Evolutionary conservation across 2,797 vertebrate genomes (phyloP).

Genomic region (Acomys russatus): DNA sequence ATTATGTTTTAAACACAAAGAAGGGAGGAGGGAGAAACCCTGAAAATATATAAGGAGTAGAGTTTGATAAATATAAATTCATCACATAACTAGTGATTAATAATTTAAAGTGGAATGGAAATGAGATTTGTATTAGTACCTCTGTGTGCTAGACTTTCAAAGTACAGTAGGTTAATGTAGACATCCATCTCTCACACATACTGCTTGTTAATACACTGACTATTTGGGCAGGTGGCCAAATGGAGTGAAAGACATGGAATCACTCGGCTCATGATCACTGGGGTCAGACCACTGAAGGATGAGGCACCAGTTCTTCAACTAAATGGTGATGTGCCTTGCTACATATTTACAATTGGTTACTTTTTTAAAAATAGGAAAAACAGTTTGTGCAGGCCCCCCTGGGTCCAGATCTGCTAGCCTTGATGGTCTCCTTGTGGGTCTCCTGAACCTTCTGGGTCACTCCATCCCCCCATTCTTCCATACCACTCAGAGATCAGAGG

Average conservation of each 20-base stretch:
- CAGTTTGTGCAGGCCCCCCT: too few species aligned
- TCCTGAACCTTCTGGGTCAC: too few species aligned
- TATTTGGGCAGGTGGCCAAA: neutral
- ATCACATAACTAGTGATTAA: constrained; percentile 50
- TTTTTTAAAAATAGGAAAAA: neutral
- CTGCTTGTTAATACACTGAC: neutral
- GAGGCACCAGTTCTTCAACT: neutral
- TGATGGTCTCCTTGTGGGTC: too few species aligned
- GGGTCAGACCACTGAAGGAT: neutral
- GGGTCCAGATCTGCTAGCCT: too few species aligned
- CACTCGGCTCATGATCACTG: neutral
- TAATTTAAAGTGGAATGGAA: constrained; percentile 62
- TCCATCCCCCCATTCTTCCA: too few species aligned
- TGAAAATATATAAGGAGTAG: neutral
- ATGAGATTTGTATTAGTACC: neutral
- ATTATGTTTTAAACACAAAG: constrained; percentile 2
- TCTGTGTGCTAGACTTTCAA: constrained; percentile 33
- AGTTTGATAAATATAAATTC: constrained; percentile 51
- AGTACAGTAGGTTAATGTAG: neutral
- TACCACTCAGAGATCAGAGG: too few species aligned
- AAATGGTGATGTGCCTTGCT: neutral
- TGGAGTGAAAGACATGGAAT: neutral
- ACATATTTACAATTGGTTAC: neutral
- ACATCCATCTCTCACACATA: constrained; percentile 23
- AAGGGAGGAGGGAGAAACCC: neutral